Conservation (phyloP, 1,140 invertebrate species). For the Stegodyphus mimosarum region DNA sequence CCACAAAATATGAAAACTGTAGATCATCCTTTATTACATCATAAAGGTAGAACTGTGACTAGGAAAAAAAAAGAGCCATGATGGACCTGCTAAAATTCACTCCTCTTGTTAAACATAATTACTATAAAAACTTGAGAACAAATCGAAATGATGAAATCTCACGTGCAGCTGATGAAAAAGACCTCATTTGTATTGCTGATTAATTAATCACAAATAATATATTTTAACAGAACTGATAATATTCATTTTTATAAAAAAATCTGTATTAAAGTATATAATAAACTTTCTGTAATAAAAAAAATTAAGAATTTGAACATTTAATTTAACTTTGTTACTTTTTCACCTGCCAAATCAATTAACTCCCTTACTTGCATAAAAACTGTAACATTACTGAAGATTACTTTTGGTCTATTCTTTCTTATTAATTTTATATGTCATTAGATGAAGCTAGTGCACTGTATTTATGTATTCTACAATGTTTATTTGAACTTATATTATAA, state of each 20-base stretch:
- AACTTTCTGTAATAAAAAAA: neutral
- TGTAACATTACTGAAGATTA: neutral
- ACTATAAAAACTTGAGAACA: slow-evolving; percentile 7
- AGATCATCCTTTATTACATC: slow-evolving; percentile 3
- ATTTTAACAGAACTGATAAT: neutral
- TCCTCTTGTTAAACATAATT: slow-evolving; percentile 4
- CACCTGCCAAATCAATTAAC: slow-evolving; percentile 2
- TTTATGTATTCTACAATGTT: neutral
- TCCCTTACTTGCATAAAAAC: neutral
- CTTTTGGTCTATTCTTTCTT: neutral
- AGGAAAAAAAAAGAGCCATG: neutral
- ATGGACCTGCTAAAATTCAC: neutral
- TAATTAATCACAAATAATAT: neutral
- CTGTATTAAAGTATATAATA: neutral
- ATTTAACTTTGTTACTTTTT: neutral
- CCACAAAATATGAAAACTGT: neutral
- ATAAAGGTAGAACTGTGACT: neutral
- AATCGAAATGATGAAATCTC: neutral
- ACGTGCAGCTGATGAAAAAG: neutral
- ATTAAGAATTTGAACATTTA: neutral
- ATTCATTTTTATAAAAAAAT: neutral
- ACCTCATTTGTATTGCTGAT: slow-evolving; percentile 1
- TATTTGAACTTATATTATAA: neutral
- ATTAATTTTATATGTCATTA: neutral
- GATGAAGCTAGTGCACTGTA: neutral